A percentile compares a stretch with the other conserved stretches of the same genome.
Conservation (phyloP, 2,113 vertebrate genomes). For the Bothrops jararaca region DNA sequence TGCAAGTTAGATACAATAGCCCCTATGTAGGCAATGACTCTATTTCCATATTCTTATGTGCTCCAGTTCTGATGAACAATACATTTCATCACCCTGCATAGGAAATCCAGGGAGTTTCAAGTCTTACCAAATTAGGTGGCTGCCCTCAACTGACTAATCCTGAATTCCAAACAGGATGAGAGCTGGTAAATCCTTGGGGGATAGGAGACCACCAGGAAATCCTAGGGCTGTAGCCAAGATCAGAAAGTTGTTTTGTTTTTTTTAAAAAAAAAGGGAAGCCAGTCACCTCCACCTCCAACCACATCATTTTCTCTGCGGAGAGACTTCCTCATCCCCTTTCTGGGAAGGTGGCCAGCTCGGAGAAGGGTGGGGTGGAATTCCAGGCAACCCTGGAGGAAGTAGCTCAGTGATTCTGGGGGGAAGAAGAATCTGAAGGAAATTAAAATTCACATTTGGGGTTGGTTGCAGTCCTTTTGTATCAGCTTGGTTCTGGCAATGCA, state of each 20-base stretch:
- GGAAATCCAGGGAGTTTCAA: background rate
- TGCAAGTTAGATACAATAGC: background rate
- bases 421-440: background rate
- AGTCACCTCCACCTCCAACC: background rate
- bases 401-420: background rate
- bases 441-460: background rate
- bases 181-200: background rate
- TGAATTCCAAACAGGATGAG: background rate
- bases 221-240: background rate
- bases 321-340: background rate
- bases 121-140: background rate
- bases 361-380: background rate
- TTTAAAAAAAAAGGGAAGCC: background rate
- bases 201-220: background rate
- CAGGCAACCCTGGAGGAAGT: background rate
- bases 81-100: background rate
- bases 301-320: background rate
- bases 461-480: background rate
- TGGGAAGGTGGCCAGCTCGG: background rate
- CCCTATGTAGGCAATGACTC: background rate
- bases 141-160: background rate
- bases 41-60: background rate
- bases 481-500: background rate
- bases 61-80: background rate
- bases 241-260: background rate